Conservation (phyloP, 1,140 invertebrate species). For the Drosophila tristis region DNA sequence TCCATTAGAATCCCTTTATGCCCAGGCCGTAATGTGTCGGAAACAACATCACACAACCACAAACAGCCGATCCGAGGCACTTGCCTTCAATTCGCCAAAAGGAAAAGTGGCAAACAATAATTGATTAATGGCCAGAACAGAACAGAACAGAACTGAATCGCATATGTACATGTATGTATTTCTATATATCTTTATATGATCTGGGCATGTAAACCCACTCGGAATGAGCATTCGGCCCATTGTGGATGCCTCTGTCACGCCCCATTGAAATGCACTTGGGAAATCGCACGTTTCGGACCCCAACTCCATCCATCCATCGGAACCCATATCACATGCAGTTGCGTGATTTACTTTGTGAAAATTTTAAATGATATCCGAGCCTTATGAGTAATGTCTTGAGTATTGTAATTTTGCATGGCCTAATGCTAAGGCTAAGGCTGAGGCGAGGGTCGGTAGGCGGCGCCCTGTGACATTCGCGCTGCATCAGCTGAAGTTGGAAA, state of each 20-base stretch:
- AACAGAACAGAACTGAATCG: conserved; percentile 1
- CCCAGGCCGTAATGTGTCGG: conserved; percentile 62
- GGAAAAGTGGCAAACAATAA: conserved; percentile 37
- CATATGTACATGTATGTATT: no score
- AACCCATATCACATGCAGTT: conserved; percentile 16
- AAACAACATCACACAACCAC: conserved; percentile 12
- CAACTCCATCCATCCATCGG: conserved; percentile 1
- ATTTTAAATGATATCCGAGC: conserved; percentile 33
- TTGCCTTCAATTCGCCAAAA: conserved; percentile 41
- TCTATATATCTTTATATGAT: conserved; percentile 35
- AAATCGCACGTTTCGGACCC: conserved; percentile 43
- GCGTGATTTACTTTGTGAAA: conserved; percentile 40
- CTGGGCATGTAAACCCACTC: conserved; percentile 8
- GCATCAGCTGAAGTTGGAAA: conserved; percentile 32
- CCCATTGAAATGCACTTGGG: conserved; percentile 58
- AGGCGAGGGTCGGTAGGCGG: background rate
- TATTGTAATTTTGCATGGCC: conserved; percentile 33
- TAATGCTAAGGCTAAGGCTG: no score
- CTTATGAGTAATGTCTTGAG: conserved; percentile 48
- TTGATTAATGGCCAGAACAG: conserved; percentile 46
- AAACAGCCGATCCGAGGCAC: background rate
- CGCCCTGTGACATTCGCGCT: conserved; percentile 39
- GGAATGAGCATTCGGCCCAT: conserved; percentile 31
- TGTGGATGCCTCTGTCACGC: conserved; percentile 56
- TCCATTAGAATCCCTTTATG: conserved; percentile 45